Evolutionary conservation across 2,888 invertebrate species (phyloP).

Genomic region (Hipparchia sbordonii): DNA sequence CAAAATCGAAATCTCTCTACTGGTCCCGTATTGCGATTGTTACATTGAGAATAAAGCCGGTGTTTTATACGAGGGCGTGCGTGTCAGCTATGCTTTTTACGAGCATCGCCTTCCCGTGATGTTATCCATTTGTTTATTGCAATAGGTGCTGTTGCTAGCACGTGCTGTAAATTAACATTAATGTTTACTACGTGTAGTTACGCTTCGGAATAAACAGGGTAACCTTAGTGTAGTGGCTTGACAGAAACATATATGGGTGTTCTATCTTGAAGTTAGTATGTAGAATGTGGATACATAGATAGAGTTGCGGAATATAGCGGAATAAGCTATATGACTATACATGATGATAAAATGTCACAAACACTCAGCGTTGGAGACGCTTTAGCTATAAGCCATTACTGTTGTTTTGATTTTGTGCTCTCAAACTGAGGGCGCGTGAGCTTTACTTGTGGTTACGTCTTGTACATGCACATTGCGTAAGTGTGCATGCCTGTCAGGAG

Average conservation of each 20-base stretch:
- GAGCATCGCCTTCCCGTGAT: slow-evolving; percentile 53
- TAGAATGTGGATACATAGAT: too few relatives aligned
- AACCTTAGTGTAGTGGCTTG: background rate
- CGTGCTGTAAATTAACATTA: slow-evolving; percentile 33
- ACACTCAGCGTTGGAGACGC: too few relatives aligned
- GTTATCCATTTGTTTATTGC: slow-evolving; percentile 55
- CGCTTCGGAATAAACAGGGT: background rate
- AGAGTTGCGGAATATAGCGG: too few relatives aligned
- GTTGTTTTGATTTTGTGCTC: too few relatives aligned
- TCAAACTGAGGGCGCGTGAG: too few relatives aligned
- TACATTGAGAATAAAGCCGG: slow-evolving; percentile 59
- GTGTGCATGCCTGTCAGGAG: too few relatives aligned
- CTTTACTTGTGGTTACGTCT: too few relatives aligned
- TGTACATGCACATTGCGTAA: too few relatives aligned
- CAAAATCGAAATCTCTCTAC: slow-evolving; percentile 28
- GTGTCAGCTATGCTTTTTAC: slow-evolving; percentile 63
- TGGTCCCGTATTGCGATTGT: slow-evolving; percentile 32
- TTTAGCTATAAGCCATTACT: too few relatives aligned
- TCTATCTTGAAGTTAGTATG: background rate
- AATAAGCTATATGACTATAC: too few relatives aligned
- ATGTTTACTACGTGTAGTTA: slow-evolving; percentile 18
- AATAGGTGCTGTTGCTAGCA: slow-evolving; percentile 45
- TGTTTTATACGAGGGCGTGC: slow-evolving; percentile 59
- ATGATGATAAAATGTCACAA: too few relatives aligned
- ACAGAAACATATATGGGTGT: background rate